Evolutionary conservation across 2,113 vertebrate genomes (phyloP), one percentile per base, ranked within the genome.

Genomic region (Mystacornis crossleyi): DNA sequence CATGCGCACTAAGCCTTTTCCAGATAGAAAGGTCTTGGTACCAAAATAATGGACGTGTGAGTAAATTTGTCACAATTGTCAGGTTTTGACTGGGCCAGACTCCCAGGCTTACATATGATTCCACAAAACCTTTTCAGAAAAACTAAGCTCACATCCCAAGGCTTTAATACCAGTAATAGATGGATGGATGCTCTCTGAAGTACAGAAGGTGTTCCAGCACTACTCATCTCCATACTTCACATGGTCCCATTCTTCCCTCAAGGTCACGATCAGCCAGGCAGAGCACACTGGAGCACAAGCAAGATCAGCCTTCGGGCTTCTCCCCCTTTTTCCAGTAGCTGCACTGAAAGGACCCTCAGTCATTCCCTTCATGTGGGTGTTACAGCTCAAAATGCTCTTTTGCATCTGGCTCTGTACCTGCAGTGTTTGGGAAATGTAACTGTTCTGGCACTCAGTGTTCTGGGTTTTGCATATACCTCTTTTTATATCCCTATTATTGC

Each of bases 401-500:
- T 75, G n/a, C 28, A 57, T 77, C 31, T 92, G 65, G 43, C 64
- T 54, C 60, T 57, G 25, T 79, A 89, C 70, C 65, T 91, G 40
- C 26, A 34, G 0, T 57, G 18, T 81, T 75, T 87, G 84, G 54
- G 58, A 87, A 91, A 61, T 38, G 33, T 60, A 60, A 51, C 60
- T 62, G 47, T 67, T 86, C 61, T 85, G 78, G 57, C n/a, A 84
- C 42, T 75, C 23, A 3, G 7, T 51, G 40, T 55, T 92, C 71
- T 51, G 64, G 45, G 60, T 95, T 60, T 81, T 93, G 25, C 48
- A 53, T 74, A 53, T 82, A 57, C 21, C 23, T 92, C 50, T 84
- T 83, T 67, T 87, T 67, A 29, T 61, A 81, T 64, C 66, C 53
- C 29, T 72, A 4, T 87, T 91, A 69, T 24, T 91, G 70, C 93